Percentiles rank a stretch among this genome's conserved stretches.
Conservation (phyloP, 2,888 invertebrate species). For the Macrostomum cliftonense region DNA sequence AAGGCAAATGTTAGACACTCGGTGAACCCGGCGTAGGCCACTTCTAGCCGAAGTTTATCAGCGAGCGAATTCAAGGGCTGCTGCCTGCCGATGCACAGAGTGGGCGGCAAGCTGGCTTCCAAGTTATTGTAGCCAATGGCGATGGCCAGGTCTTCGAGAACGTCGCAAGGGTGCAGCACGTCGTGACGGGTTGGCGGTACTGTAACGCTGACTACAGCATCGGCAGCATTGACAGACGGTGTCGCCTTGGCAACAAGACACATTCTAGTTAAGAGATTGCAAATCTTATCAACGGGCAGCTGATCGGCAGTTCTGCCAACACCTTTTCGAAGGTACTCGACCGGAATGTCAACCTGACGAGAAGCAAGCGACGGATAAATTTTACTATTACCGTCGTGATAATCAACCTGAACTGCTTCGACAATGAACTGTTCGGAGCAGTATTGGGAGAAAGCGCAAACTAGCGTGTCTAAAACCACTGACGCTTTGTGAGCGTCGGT, state of each 20-base stretch:
- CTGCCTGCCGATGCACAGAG: constrained; percentile 39
- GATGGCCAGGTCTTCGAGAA: constrained; percentile 87
- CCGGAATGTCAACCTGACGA: constrained; percentile 25
- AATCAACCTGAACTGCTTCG: background rate
- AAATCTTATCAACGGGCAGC: constrained; percentile 40
- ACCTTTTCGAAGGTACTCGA: constrained; percentile 24
- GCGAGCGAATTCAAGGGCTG: constrained; percentile 71
- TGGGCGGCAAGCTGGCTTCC: constrained; percentile 4
- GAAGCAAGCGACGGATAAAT: constrained; percentile 17
- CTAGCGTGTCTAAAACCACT: constrained; percentile 76
- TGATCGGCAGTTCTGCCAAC: constrained; percentile 21
- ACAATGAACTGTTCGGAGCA: constrained; percentile 51
- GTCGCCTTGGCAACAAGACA: constrained; percentile 42
- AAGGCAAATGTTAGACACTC: constrained; percentile 69
- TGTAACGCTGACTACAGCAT: constrained; percentile 42
- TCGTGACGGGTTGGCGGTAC: constrained; percentile 77
- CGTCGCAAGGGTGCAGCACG: constrained; percentile 82
- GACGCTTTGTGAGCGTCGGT: constrained; percentile 87
- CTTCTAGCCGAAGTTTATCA: constrained; percentile 64
- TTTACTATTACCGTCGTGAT: too few relatives aligned
- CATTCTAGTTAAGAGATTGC: constrained; percentile 54
- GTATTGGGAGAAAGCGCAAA: constrained; percentile 79
- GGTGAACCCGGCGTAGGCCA: constrained; percentile 80
- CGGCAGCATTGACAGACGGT: constrained; percentile 19
- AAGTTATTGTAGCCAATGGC: constrained; percentile 67